phyloP scores from a whole-genome alignment of 2,113 vertebrate species.

The Cyanoderma ruficeps region DNA sequence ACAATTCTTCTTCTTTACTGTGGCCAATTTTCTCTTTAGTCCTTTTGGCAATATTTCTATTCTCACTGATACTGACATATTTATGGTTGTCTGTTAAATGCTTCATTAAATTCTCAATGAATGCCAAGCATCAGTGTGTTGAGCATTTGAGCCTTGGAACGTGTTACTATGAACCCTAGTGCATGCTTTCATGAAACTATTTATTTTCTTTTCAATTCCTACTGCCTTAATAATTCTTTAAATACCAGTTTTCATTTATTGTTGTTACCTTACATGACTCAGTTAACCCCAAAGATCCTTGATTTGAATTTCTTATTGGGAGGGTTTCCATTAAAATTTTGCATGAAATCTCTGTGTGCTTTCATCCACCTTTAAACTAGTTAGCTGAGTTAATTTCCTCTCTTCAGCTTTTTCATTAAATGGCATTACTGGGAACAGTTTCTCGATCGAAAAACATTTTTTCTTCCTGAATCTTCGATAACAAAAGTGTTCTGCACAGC shows the following conservation, averaged over 20 bases:
- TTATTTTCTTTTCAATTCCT: background rate
- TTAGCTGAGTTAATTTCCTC: background rate
- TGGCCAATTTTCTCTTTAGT: background rate
- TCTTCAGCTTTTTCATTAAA: background rate
- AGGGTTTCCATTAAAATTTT: background rate
- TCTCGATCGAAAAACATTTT: background rate
- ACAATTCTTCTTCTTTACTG: background rate
- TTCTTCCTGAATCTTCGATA: background rate
- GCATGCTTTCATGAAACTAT: background rate
- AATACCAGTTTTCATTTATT: background rate
- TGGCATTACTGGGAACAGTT: background rate
- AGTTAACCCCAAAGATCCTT: background rate
- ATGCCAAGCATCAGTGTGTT: background rate
- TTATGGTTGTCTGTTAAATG: background rate
- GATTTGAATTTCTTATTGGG: background rate
- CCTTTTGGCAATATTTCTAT: background rate
- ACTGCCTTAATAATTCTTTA: background rate
- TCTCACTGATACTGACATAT: background rate
- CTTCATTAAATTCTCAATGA: background rate
- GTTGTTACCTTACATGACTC: background rate
- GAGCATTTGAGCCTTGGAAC: background rate
- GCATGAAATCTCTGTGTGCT: background rate
- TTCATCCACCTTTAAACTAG: background rate
- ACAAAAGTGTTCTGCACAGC: background rate
- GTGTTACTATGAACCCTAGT: background rate